Conservation (phyloP, 2,113 vertebrate species). For the Hyperopisus bebe region DNA sequence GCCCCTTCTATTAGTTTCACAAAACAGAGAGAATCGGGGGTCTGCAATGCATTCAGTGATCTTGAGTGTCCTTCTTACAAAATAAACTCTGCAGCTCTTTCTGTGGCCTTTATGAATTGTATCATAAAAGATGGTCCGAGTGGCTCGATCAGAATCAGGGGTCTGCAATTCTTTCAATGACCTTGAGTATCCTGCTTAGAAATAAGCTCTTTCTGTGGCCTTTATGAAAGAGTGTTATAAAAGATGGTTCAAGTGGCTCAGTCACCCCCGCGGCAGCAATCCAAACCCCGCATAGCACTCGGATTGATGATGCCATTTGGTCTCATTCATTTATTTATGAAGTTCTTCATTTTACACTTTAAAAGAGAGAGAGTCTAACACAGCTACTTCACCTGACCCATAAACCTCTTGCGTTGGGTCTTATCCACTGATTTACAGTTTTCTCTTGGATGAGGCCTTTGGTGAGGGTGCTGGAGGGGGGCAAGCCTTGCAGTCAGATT, state of each 20-base stretch:
- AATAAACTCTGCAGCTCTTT: neutral
- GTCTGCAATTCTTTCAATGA: neutral
- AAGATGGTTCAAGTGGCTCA: neutral
- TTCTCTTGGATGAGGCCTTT: neutral
- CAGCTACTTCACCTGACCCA: neutral
- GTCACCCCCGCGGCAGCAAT: neutral
- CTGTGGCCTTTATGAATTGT: neutral
- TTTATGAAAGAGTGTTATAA: neutral
- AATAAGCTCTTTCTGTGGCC: neutral
- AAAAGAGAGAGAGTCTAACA: neutral
- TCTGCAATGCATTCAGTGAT: neutral
- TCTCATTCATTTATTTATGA: neutral
- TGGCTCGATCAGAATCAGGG: neutral
- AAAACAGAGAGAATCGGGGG: neutral
- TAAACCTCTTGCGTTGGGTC: neutral
- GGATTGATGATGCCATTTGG: neutral
- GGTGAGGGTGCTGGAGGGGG: neutral
- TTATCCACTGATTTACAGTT: neutral
- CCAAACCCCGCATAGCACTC: neutral
- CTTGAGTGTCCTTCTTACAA: neutral
- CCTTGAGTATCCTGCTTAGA: neutral
- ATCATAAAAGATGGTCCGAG: neutral
- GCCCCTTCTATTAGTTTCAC: neutral
- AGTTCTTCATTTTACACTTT: neutral
- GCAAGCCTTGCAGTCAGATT: neutral